These are phyloP conservation scores for Neotoxoptera formosana DNA, from an alignment of 1,140 invertebrate genomes.

Conservation along the genomic window DNA sequence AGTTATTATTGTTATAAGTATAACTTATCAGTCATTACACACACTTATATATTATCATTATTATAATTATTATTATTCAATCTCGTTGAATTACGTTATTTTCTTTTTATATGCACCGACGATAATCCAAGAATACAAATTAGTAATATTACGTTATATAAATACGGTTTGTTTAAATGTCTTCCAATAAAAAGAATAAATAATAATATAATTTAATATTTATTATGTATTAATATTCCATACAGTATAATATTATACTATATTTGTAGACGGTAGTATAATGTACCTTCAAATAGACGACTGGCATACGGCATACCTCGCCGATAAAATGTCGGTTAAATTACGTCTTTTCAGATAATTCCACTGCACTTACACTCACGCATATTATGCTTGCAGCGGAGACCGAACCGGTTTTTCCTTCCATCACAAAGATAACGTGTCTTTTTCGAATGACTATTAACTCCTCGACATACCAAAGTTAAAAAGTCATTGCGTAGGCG, in stretches of 20 bases:
- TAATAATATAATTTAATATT: neutral
- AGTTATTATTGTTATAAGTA: neutral
- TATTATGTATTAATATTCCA: neutral
- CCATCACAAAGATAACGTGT: conserved; percentile 41
- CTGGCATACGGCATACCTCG: neutral
- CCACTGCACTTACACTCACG: neutral
- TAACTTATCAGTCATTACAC: neutral
- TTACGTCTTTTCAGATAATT: neutral
- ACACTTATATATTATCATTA: neutral
- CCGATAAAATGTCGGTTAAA: conserved; percentile 34
- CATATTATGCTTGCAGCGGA: neutral
- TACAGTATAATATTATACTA: neutral
- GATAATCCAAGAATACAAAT: neutral
- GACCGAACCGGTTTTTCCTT: conserved; percentile 47
- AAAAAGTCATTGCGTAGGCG: conserved; percentile 52
- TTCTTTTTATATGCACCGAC: neutral
- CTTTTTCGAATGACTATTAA: conserved; percentile 36
- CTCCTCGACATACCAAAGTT: conserved; percentile 52
- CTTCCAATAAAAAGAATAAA: neutral
- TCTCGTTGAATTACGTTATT: neutral
- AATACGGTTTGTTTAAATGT: neutral
- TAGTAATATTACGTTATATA: neutral
- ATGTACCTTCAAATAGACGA: neutral
- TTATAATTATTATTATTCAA: neutral
- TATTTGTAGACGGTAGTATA: neutral